Percentiles rank a stretch among this genome's conserved stretches.
These are phyloP conservation scores for Hesperophylax magnus DNA, from an alignment of 1,140 invertebrate species.

Conservation along the genomic window DNA sequence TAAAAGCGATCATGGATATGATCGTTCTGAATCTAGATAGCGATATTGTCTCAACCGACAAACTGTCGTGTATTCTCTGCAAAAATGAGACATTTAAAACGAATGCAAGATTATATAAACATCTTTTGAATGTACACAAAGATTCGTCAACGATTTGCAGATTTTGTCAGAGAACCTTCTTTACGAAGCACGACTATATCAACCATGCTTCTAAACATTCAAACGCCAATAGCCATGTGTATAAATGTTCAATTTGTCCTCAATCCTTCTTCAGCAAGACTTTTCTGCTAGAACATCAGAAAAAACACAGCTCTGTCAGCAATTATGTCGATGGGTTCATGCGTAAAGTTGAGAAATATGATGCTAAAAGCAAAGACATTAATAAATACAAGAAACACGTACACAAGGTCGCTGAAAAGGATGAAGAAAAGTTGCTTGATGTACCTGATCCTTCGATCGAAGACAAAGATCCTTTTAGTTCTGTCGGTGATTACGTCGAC, in stretches of 20 bases:
- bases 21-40: neutral
- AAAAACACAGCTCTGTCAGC: neutral
- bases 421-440: no score
- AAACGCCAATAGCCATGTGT: neutral
- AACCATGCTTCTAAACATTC: neutral
- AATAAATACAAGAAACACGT: neutral
- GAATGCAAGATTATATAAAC: neutral
- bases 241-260: slow-evolving; percentile 9
- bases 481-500: no score
- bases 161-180: slow-evolving; percentile 18
- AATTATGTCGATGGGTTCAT: slow-evolving; percentile 21
- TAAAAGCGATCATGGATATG: neutral
- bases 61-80: neutral
- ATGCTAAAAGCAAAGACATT: neutral
- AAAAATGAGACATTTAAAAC: neutral
- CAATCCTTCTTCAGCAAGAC: slow-evolving; percentile 15
- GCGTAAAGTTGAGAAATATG: neutral
- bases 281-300: neutral
- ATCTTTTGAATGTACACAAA: slow-evolving; percentile 4
- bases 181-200: neutral
- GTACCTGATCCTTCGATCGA: no score
- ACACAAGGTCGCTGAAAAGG: no score
- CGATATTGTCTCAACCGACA: neutral
- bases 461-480: no score
- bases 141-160: neutral